These are phyloP conservation scores for Eupithecia vulgata DNA, from an alignment of 2,888 invertebrate genomes.

Conservation along the genomic window DNA sequence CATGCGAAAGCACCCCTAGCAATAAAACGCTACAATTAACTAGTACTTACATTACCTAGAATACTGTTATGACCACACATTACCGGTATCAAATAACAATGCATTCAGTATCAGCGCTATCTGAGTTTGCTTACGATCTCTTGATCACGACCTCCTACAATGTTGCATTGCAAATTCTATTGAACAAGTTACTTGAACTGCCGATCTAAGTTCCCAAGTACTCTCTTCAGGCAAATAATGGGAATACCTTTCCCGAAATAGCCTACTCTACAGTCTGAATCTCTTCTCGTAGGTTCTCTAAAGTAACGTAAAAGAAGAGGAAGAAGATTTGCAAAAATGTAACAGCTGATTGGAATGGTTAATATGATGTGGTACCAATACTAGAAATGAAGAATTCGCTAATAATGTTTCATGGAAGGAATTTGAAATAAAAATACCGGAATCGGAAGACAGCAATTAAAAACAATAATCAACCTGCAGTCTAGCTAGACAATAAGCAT, in stretches of 20 bases:
- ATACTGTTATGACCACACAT: slow-evolving; percentile 7
- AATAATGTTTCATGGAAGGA: not conserved
- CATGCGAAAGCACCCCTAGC: not conserved
- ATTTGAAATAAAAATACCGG: slow-evolving; percentile 6
- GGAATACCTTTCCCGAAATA: not conserved
- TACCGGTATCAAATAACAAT: slow-evolving; percentile 13
- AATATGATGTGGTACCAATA: not conserved
- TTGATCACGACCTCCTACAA: slow-evolving; percentile 16
- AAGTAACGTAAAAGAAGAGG: not conserved
- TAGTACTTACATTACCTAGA: not conserved
- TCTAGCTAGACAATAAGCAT: slow-evolving; percentile 30
- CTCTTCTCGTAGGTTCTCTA: not conserved
- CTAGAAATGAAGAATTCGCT: not conserved
- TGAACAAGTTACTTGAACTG: not conserved
- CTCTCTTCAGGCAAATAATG: not conserved
- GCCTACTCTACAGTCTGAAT: not conserved
- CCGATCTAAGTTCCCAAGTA: not conserved
- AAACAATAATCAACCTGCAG: slow-evolving; percentile 17
- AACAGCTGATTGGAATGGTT: not conserved
- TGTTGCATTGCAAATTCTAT: slow-evolving; percentile 10
- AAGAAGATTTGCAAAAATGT: not conserved
- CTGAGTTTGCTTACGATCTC: slow-evolving; percentile 6
- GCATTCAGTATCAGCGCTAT: slow-evolving; percentile 3
- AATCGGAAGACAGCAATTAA: slow-evolving; percentile 28
- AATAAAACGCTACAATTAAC: not conserved